Percentiles rank a stretch among this genome's conserved stretches.
Conservation (phyloP, 2,797 vertebrate species). For the Cercopithecus hamlyni region DNA sequence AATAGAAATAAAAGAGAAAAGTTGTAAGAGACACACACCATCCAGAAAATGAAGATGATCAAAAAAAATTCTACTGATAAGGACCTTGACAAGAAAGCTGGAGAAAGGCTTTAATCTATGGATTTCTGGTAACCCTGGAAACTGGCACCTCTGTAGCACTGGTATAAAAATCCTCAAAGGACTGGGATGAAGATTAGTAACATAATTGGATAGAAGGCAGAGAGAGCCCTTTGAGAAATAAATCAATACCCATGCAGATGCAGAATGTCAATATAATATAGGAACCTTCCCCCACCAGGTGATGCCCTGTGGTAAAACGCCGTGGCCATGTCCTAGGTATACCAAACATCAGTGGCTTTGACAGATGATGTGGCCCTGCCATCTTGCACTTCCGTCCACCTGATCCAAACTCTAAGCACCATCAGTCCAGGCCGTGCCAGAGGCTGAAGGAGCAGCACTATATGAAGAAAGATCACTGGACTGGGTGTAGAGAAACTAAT, state of each 20-base stretch:
- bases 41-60: neutral
- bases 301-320: neutral
- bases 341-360: neutral
- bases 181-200: conserved; percentile 49
- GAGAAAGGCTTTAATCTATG: neutral
- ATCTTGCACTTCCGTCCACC: neutral
- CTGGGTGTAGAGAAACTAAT: neutral
- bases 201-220: conserved; percentile 32
- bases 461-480: too few species aligned
- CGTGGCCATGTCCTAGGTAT: neutral
- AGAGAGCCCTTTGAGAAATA: conserved; percentile 36
- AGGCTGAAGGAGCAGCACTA: neutral
- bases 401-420: neutral
- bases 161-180: conserved; percentile 48
- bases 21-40: neutral
- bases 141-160: neutral
- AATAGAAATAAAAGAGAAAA: neutral
- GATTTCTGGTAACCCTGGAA: conserved; percentile 65
- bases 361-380: too few species aligned
- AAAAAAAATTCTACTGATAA: conserved; percentile 7
- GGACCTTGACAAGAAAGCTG: neutral
- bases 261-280: conserved; percentile 15
- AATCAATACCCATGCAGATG: conserved; percentile 8
- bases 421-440: neutral
- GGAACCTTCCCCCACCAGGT: neutral